Conservation (phyloP, 2,113 vertebrate genomes). For the Talpa occidentalis region DNA sequence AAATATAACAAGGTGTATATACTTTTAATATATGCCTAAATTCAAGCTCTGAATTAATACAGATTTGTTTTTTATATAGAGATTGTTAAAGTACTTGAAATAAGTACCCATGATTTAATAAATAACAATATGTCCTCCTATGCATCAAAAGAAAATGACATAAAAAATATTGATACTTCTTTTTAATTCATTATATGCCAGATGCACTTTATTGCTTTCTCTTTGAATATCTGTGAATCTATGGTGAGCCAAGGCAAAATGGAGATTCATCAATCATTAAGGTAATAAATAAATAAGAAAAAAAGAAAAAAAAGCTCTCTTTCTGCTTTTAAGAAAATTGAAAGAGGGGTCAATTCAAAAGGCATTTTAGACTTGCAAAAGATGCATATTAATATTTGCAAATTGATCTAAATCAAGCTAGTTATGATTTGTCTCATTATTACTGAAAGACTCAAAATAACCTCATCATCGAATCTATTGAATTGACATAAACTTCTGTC, state of each 20-base stretch:
- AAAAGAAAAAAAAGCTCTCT: neutral
- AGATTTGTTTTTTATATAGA: neutral
- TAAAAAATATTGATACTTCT: neutral
- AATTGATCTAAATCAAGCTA: neutral
- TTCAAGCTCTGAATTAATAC: neutral
- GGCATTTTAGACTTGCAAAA: neutral
- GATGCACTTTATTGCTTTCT: neutral
- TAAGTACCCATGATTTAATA: neutral
- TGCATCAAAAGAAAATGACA: neutral
- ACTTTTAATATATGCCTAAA: neutral
- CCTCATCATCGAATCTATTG: rapidly evolving
- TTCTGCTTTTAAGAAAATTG: neutral
- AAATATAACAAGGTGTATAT: neutral
- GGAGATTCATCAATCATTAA: neutral
- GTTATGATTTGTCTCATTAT: neutral
- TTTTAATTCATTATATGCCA: neutral
- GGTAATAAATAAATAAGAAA: neutral
- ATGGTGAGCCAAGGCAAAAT: neutral
- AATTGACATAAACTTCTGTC: conserved; percentile 8
- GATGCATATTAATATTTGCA: neutral
- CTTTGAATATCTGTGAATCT: neutral
- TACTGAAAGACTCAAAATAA: neutral
- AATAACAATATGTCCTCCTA: neutral
- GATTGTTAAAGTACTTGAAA: conserved; percentile 4
- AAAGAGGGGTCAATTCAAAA: neutral